These are phyloP conservation scores for Holothuria scabra DNA, from an alignment of 53 echinoderm and acorn worm genomes.

Conservation along the genomic window DNA sequence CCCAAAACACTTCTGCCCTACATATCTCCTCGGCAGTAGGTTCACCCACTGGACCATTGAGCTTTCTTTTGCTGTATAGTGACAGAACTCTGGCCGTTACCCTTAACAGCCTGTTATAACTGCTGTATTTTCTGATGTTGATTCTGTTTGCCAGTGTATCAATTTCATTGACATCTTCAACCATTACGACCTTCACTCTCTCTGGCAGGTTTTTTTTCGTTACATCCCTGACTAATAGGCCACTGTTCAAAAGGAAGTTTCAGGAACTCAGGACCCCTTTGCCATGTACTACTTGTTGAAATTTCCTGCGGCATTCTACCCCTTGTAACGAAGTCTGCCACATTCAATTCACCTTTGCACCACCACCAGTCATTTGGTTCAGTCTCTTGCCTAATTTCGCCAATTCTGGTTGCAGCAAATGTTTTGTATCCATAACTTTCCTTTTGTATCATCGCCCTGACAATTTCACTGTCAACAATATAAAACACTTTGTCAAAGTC, in stretches of 20 bases:
- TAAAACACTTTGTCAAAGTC: slow-evolving; percentile 35
- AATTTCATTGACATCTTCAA: background rate
- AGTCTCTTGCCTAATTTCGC: slow-evolving; percentile 39
- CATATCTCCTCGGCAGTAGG: slow-evolving; percentile 24
- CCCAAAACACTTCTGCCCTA: slow-evolving; percentile 51
- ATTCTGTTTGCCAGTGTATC: slow-evolving; percentile 30
- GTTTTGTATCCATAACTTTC: slow-evolving; percentile 59
- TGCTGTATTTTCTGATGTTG: slow-evolving; percentile 29
- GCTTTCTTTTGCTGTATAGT: background rate
- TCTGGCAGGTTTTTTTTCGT: background rate
- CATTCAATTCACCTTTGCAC: too few relatives aligned
- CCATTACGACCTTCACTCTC: slow-evolving; percentile 11
- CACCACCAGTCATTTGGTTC: slow-evolving; percentile 45
- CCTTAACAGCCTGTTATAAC: slow-evolving; percentile 15
- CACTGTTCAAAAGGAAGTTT: too few relatives aligned
- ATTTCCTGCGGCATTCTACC: too few relatives aligned
- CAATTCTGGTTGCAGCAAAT: slow-evolving; percentile 60
- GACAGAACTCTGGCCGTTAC: slow-evolving; percentile 42
- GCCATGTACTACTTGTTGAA: too few relatives aligned
- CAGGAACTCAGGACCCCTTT: too few relatives aligned
- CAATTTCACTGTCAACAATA: slow-evolving; percentile 61
- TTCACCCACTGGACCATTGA: background rate
- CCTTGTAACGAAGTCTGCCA: too few relatives aligned
- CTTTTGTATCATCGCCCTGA: slow-evolving; percentile 59
- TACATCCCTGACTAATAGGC: slow-evolving; percentile 3